Conservation (phyloP, 1,140 invertebrate species). For the Diuraphis noxia region DNA sequence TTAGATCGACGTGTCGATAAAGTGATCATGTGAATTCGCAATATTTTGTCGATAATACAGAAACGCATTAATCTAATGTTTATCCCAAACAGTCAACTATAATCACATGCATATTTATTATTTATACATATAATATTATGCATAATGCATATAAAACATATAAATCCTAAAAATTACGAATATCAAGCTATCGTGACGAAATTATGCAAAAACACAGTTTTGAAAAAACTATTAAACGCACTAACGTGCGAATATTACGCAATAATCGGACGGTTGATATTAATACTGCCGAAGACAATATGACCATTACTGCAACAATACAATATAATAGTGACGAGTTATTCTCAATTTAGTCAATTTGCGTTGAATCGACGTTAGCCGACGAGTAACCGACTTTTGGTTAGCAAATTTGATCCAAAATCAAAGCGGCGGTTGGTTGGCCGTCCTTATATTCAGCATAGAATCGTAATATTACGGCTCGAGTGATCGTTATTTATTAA, state of each 20-base stretch:
- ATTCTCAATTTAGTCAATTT: neutral
- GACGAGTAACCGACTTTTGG: neutral
- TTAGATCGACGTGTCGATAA: neutral
- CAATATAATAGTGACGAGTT: too few species aligned
- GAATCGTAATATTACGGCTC: too few species aligned
- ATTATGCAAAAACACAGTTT: neutral
- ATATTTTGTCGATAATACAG: neutral
- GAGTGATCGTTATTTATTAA: neutral
- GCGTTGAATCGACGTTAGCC: neutral
- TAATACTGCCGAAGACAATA: neutral
- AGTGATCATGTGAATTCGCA: neutral
- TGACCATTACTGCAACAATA: neutral
- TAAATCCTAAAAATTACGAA: neutral
- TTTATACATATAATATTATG: neutral
- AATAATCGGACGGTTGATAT: neutral
- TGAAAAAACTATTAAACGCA: neutral
- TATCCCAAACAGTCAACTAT: neutral
- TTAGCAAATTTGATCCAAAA: neutral
- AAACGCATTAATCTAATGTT: neutral
- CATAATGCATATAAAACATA: neutral
- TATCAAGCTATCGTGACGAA: neutral
- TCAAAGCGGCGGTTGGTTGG: neutral
- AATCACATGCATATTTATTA: neutral
- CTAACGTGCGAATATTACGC: neutral
- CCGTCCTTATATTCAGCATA: too few species aligned